Evolutionary conservation across 2,797 vertebrate genomes (phyloP), one percentile per base, ranked within the genome.

Genomic region (Crypturellus tataupa): DNA sequence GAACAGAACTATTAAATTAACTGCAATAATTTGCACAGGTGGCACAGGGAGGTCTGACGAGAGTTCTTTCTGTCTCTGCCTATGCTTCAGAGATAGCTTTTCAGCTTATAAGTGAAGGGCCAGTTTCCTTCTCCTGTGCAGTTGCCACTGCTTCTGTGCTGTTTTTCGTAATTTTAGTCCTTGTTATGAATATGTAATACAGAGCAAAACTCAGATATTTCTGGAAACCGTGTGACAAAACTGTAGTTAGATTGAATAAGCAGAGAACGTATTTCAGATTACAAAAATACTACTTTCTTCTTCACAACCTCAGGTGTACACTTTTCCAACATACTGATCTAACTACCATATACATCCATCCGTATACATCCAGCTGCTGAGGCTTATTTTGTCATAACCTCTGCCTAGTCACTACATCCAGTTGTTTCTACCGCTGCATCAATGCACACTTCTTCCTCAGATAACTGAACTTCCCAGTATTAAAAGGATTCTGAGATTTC

Each of bases 41-140:
- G 29, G 37, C 84, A 70, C 31, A 40, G 42, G 37, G 9, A 87
- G 35, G 40, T 53, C 49, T 87, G 49, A 29, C 25, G 44, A 27
- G 2, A 24, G 12, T 18, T 13, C 6, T 8, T 3, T 16, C 21
- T 4, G 35, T 70, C 21, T 31, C 6, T 0, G 0, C 9, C 21
- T 21, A 51, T 67, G 47, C 5, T 73, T 87, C 49, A 71, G 59
- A 65, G 33, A 70, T 12, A 86, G 60, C 12, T 84, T 94, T 72
- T 33, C 70, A 79, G 35, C 6, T 81, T 56, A 6, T 4, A 51
- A 51, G 49, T 12, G 46, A 21, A 29, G 21, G 33, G 21, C 27
- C 69, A 63, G 23, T 8, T 78, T 31, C 51, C 40, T 60, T 80
- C 56, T 62, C 18, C 71, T 40, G 24, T 83, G 78, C 44, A 91